A percentile compares a stretch with the other conserved stretches of the same genome.
Evolutionary conservation across 2,888 invertebrate species (phyloP).

Genomic region (Silvanus unidentatus): DNA sequence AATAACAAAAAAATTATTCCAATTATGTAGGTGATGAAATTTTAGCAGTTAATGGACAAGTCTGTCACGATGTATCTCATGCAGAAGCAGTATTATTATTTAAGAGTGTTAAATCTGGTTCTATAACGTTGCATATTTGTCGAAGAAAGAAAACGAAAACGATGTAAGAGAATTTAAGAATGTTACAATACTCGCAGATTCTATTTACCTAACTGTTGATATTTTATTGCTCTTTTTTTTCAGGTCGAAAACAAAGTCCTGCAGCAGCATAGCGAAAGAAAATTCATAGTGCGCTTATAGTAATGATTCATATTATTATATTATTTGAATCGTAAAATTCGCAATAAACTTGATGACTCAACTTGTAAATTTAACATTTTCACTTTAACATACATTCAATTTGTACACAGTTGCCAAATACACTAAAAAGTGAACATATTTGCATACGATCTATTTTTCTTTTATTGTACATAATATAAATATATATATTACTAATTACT

Average conservation of each 20-base stretch:
- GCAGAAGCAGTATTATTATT: slow-evolving; percentile 75
- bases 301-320: neutral
- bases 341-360: neutral
- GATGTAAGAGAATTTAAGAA: slow-evolving; percentile 20
- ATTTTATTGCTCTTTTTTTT: slow-evolving; percentile 38
- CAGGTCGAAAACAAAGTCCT: slow-evolving; percentile 69
- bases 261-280: slow-evolving; percentile 60
- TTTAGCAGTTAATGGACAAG: slow-evolving; percentile 72
- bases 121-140: slow-evolving; percentile 69
- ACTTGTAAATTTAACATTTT: neutral
- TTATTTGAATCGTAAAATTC: neutral
- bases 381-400: slow-evolving; percentile 2
- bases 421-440: slow-evolving; percentile 2
- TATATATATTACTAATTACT: too few species aligned
- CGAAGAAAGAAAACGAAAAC: slow-evolving; percentile 41
- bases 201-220: slow-evolving; percentile 5
- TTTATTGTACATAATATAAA: too few species aligned
- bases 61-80: slow-evolving; percentile 74
- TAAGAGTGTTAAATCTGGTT: slow-evolving; percentile 71
- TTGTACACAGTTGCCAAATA: slow-evolving; percentile 8
- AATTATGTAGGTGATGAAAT: slow-evolving; percentile 65
- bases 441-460: too few species aligned
- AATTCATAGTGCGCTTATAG: slow-evolving; percentile 13
- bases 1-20: neutral
- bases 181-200: slow-evolving; percentile 6